These are phyloP conservation scores for Himalopsyche japonica DNA, from an alignment of 2,888 invertebrate genomes.

Conservation along the genomic window DNA sequence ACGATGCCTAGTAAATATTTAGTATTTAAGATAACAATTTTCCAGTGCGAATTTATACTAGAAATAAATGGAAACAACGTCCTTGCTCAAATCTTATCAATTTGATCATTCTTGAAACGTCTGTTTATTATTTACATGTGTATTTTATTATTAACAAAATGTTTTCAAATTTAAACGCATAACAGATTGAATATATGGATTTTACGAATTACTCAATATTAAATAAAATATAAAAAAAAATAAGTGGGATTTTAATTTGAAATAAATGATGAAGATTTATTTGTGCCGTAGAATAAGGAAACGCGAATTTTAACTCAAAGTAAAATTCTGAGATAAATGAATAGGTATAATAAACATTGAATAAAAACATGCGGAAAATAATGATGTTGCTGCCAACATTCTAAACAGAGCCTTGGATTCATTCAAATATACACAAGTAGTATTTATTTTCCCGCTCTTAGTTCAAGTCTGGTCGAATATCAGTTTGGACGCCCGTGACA, in stretches of 20 bases:
- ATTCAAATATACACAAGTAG: not conserved
- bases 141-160: no score
- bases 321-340: not conserved
- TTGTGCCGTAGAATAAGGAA: no score
- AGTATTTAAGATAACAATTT: not conserved
- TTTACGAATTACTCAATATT: no score
- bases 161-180: no score
- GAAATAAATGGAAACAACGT: not conserved
- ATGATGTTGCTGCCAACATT: not conserved
- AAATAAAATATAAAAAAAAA: no score
- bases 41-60: not conserved
- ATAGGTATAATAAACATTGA: not conserved
- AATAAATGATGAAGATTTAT: no score
- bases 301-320: no score
- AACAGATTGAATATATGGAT: no score
- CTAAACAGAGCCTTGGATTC: not conserved
- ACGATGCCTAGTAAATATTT: no score
- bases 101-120: not conserved
- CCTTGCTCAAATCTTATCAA: not conserved
- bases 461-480: not conserved
- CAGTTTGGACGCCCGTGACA: not conserved
- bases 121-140: not conserved
- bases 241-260: no score
- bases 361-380: not conserved
- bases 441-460: not conserved